Percentiles rank a stretch among this genome's conserved stretches.
These are phyloP conservation scores for Venustaconcha ellipsiformis DNA, from an alignment of 1,140 invertebrate genomes.

Conservation along the genomic window DNA sequence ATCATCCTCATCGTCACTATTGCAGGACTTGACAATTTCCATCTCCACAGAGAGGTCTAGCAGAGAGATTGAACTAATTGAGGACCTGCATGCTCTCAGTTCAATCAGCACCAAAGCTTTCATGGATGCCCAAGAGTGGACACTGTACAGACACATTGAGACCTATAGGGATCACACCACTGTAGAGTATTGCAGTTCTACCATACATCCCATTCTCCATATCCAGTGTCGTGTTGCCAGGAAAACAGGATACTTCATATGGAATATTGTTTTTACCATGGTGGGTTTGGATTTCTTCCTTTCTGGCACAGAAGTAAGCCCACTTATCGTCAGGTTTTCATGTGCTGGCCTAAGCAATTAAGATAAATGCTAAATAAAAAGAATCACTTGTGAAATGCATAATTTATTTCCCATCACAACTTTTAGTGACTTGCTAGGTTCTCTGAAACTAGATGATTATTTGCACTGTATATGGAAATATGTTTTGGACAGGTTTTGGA, in stretches of 20 bases:
- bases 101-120: slow-evolving; percentile 43
- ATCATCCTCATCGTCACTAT: slow-evolving; percentile 1
- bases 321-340: too few species aligned
- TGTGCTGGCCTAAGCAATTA: too few species aligned
- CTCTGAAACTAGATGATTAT: too few species aligned
- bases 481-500: too few species aligned
- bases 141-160: slow-evolving; percentile 57
- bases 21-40: slow-evolving; percentile 51
- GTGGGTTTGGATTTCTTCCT: slow-evolving; percentile 29
- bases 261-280: slow-evolving; percentile 62
- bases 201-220: slow-evolving; percentile 54
- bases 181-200: slow-evolving; percentile 49
- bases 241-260: slow-evolving; percentile 56
- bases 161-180: slow-evolving; percentile 43
- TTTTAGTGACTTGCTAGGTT: too few species aligned
- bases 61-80: slow-evolving; percentile 50
- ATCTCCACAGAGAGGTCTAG: slow-evolving; percentile 44
- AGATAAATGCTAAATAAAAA: too few species aligned
- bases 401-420: too few species aligned
- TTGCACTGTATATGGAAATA: too few species aligned
- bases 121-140: slow-evolving; percentile 55
- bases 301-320: background rate
- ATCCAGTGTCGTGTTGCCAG: slow-evolving; percentile 50
- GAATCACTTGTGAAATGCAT: too few species aligned
- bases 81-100: slow-evolving; percentile 48